Evolutionary conservation across 2,888 invertebrate species (phyloP), one percentile per base, ranked within the genome.

Genomic region (Ischnura elegans): DNA sequence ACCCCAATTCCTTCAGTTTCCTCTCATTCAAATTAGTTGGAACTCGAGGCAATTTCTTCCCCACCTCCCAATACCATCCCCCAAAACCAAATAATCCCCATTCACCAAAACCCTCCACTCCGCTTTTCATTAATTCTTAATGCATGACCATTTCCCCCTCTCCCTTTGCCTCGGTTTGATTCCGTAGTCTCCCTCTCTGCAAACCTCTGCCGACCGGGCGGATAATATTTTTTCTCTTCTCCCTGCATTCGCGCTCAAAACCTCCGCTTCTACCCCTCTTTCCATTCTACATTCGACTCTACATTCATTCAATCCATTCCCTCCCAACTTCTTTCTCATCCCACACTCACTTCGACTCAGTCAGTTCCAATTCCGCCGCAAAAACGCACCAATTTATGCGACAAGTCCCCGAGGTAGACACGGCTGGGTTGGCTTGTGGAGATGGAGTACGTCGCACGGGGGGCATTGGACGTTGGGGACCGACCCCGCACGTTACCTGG

Each of bases 121-220:
- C 29, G 36, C 29, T n/a, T 36, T 76, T 10, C n/a, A 76, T 76
- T 76, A 76, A 76, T 76, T 76, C 76, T 76, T 76, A 76, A 76
- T 76, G 36, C 76, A 2, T 29, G 76, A 36, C 76, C 36, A n/a
- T n/a, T n/a, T n/a, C n/a, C n/a, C n/a, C n/a, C n/a, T n/a, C n/a
- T n/a, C n/a, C n/a, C n/a, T n/a, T n/a, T n/a, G n/a, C n/a, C 36
- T 36, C 76, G 16, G 25, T 36, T 76, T 76, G 36, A 76, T 76
- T 76, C 36, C 36, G 36, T 36, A 29, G 29, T 36, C 36, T 76
- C 36, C 36, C 36, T 5, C 51, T 51, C n/a, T n/a, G n/a, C n/a
- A n/a, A n/a, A 13, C 76, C 36, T 25, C 29, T 36, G 1, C 76
- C 36, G 36, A 8, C 36, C 76, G 0, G 8, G 36, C 76, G 16